phyloP scores from a whole-genome alignment of 2,797 vertebrate species.

The Sebastes vulpes region DNA sequence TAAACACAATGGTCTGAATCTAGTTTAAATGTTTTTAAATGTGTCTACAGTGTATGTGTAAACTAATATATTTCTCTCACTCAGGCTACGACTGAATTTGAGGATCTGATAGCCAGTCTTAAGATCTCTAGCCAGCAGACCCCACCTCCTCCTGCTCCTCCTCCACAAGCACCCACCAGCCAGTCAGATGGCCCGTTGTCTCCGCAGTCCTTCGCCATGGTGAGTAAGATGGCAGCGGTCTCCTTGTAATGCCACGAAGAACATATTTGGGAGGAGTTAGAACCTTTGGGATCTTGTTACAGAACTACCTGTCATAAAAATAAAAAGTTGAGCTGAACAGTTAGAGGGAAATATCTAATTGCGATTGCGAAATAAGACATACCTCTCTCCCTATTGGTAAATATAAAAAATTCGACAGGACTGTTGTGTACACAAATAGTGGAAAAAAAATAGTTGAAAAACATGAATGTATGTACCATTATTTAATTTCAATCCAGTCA shows the following conservation, averaged over 20 bases:
- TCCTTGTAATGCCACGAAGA: no score
- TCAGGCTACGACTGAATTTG: constrained; percentile 85
- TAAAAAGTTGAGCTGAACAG: no score
- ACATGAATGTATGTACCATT: background rate
- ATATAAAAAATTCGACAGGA: background rate
- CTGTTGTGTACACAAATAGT: no score
- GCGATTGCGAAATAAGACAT: no score
- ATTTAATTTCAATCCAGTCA: background rate
- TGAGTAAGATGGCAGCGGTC: constrained; percentile 49
- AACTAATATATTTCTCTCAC: background rate
- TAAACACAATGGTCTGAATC: no score
- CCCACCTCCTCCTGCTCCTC: constrained; percentile 59
- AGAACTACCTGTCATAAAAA: background rate
- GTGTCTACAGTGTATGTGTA: background rate
- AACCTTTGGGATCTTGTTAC: background rate
- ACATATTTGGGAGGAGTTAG: background rate
- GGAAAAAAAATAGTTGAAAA: no score
- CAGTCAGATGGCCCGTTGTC: constrained; percentile 90
- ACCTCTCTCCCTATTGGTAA: no score
- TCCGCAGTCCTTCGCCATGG: constrained; percentile 97
- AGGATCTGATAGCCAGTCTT: constrained; percentile 91
- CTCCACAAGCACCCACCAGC: constrained; percentile 61
- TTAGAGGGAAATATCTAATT: no score
- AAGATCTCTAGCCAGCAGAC: constrained; percentile 87
- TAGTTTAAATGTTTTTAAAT: background rate